Conservation (phyloP, 1,140 invertebrate species). For the Doryteuthis pealeii region DNA sequence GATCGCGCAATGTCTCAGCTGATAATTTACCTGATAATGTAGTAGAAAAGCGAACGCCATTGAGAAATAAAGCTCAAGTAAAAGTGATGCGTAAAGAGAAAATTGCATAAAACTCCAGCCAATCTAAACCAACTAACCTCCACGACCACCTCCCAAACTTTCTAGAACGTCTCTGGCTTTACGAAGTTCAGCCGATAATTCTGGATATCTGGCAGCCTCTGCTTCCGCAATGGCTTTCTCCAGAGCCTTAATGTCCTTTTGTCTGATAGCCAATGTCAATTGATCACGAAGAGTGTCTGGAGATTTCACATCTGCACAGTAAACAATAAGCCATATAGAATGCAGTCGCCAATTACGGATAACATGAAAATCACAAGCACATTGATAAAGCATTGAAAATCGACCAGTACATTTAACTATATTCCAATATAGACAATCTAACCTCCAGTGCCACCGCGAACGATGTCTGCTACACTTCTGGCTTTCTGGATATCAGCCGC, state of each 20-base stretch:
- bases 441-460: constrained; percentile 1
- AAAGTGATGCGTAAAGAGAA: too few species aligned
- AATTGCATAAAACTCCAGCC: too few species aligned
- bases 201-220: background rate
- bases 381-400: too few species aligned
- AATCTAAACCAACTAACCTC: background rate
- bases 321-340: background rate
- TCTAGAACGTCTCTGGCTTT: constrained; percentile 1
- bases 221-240: background rate
- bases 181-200: background rate
- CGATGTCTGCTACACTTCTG: background rate
- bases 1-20: background rate
- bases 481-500: background rate
- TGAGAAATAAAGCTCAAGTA: too few species aligned
- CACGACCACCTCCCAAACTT: background rate
- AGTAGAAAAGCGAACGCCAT: too few species aligned
- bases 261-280: background rate
- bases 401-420: too few species aligned
- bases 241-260: background rate
- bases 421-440: too few species aligned
- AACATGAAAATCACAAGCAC: too few species aligned
- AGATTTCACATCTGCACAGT: background rate
- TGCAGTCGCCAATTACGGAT: too few species aligned
- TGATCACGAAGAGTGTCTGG: background rate
- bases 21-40: background rate